Conservation (phyloP, 1,140 invertebrate species). For the Drosophila dunni region DNA sequence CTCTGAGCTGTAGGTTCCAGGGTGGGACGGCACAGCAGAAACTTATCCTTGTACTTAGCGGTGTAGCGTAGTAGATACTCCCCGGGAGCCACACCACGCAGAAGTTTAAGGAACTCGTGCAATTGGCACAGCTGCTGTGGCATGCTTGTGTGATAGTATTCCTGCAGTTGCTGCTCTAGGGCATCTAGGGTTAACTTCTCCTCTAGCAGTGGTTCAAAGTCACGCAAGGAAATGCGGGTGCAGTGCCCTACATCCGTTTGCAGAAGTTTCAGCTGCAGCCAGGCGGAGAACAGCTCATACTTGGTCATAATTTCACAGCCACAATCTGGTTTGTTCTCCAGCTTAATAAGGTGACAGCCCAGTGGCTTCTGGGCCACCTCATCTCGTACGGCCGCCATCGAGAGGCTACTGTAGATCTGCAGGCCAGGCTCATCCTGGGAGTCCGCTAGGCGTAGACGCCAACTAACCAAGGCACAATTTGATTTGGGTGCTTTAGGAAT, state of each 20-base stretch:
- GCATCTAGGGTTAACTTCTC: constrained; percentile 45
- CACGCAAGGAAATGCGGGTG: constrained; percentile 47
- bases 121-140: constrained; percentile 55
- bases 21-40: constrained; percentile 59
- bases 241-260: constrained; percentile 42
- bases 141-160: constrained; percentile 56
- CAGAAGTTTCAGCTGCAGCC: constrained; percentile 68
- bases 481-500: not conserved
- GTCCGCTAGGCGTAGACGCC: constrained; percentile 29
- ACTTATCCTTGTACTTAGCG: constrained; percentile 63
- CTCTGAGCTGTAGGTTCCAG: constrained; percentile 43
- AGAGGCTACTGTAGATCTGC: constrained; percentile 50
- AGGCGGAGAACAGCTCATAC: constrained; percentile 68
- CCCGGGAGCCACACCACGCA: constrained; percentile 48
- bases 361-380: constrained; percentile 13
- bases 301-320: constrained; percentile 76
- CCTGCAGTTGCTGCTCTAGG: constrained; percentile 58
- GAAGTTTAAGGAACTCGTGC: constrained; percentile 65
- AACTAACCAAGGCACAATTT: constrained; percentile 56
- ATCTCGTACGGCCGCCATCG: constrained; percentile 48
- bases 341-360: constrained; percentile 61
- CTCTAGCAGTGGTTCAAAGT: constrained; percentile 59
- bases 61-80: constrained; percentile 67
- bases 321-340: constrained; percentile 74
- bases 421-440: not conserved